phyloP scores from a whole-genome alignment of 2,888 invertebrate genomes.

The Ariolimax columbianus region DNA sequence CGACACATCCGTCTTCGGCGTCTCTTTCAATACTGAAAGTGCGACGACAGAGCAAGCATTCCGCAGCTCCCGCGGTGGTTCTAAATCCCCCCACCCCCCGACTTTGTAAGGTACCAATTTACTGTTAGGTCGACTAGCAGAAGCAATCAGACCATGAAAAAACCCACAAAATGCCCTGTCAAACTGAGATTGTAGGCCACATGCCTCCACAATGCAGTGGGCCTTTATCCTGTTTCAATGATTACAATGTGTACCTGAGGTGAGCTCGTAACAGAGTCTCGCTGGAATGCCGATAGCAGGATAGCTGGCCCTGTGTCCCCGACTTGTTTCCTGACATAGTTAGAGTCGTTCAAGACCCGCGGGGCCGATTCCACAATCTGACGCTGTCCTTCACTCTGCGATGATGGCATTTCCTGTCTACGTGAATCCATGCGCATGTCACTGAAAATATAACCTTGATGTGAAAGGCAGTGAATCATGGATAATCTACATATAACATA shows the following conservation, averaged over 20 bases:
- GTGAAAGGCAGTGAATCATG: not conserved
- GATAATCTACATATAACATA: not conserved
- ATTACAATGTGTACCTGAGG: conserved; percentile 26
- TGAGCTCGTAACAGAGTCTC: conserved; percentile 46
- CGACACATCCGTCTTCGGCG: no score
- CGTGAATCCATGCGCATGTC: conserved; percentile 42
- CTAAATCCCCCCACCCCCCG: no score
- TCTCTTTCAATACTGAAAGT: no score
- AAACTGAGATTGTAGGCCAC: no score
- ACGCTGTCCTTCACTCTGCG: conserved; percentile 37
- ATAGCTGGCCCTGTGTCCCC: conserved; percentile 51
- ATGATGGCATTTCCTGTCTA: conserved; percentile 41
- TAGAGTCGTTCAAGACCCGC: conserved; percentile 52
- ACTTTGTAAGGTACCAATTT: no score
- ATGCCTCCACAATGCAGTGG: no score
- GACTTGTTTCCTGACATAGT: conserved; percentile 54
- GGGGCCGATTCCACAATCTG: conserved; percentile 19
- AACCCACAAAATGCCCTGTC: no score
- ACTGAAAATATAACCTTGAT: conserved; percentile 2
- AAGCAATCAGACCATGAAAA: no score
- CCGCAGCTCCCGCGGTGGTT: no score
- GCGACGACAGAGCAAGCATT: no score
- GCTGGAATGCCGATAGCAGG: conserved; percentile 58
- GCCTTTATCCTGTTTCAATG: no score
- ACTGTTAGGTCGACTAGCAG: no score